Conservation (phyloP, 2,113 vertebrate genomes). For the Zapus hudsonius region DNA sequence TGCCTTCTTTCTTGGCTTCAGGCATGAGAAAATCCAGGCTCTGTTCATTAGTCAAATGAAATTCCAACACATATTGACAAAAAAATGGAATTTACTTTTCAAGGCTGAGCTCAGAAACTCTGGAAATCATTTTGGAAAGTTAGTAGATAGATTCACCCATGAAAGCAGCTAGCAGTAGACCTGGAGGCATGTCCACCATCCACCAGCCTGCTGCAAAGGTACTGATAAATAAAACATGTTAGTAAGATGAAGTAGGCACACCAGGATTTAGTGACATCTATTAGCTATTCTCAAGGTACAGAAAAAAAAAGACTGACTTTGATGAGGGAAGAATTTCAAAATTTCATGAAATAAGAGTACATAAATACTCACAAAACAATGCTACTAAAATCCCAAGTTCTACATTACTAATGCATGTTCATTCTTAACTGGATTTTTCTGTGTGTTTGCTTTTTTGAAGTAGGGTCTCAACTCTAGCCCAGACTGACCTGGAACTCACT, state of each 20-base stretch:
- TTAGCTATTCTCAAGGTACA: neutral
- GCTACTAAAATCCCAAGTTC: neutral
- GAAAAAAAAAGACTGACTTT: neutral
- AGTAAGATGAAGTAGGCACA: neutral
- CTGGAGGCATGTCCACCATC: neutral
- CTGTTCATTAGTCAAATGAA: neutral
- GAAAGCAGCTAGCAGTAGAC: neutral
- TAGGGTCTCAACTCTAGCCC: too few species aligned
- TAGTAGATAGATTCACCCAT: neutral
- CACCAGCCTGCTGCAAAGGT: neutral
- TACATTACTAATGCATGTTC: neutral
- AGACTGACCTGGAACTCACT: too few species aligned
- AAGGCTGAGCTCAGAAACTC: neutral
- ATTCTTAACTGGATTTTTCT: neutral
- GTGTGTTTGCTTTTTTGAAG: too few species aligned
- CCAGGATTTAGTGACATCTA: neutral
- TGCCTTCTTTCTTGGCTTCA: neutral
- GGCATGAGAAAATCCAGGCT: neutral
- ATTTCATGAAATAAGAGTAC: neutral
- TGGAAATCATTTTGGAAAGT: neutral
- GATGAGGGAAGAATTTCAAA: neutral
- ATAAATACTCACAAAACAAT: conserved; percentile 7
- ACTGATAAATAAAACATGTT: neutral
- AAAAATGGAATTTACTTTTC: neutral
- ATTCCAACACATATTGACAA: neutral